phyloP scores from a whole-genome alignment of 2,888 invertebrate species.

The Aethes cnicana region DNA sequence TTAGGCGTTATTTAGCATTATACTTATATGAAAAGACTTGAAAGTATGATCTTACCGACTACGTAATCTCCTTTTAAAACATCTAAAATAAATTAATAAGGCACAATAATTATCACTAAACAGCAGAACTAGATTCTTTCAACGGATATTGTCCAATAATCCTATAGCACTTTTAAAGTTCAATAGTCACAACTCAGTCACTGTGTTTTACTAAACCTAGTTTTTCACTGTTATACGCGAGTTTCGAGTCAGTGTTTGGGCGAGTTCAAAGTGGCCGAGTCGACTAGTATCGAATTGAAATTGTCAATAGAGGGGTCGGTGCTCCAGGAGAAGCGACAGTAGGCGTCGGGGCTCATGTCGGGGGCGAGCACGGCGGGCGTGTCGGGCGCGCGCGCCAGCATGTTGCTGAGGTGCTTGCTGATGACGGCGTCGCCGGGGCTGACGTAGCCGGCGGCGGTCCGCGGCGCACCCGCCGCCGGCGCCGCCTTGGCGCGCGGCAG shows the following conservation, averaged over 20 bases:
- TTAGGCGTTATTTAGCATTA: slow-evolving; percentile 22
- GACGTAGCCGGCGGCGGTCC: slow-evolving; percentile 65
- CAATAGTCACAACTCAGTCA: slow-evolving; percentile 69
- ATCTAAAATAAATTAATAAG: slow-evolving; percentile 82
- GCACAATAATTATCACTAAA: slow-evolving; percentile 81
- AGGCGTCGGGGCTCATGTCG: slow-evolving; percentile 77
- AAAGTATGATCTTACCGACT: slow-evolving; percentile 66
- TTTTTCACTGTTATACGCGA: slow-evolving; percentile 49
- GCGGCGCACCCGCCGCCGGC: slow-evolving; percentile 51
- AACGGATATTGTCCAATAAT: slow-evolving; percentile 60
- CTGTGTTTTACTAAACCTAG: slow-evolving; percentile 54
- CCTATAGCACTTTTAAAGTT: slow-evolving; percentile 62
- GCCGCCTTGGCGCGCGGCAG: slow-evolving; percentile 56
- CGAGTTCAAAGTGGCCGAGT: slow-evolving; percentile 59
- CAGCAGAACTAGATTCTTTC: slow-evolving; percentile 66
- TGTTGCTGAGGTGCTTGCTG: slow-evolving; percentile 72
- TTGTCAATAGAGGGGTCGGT: slow-evolving; percentile 75
- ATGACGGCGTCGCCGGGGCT: slow-evolving; percentile 70
- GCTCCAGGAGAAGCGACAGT: slow-evolving; percentile 79
- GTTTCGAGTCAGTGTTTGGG: slow-evolving; percentile 62
- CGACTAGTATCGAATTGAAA: slow-evolving; percentile 67
- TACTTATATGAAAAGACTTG: slow-evolving; percentile 7
- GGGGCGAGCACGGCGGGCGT: slow-evolving; percentile 72
- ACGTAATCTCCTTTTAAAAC: slow-evolving; percentile 58
- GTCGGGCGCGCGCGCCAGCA: slow-evolving; percentile 59